These are phyloP conservation scores for Amblyteles armatorius DNA, from an alignment of 2,888 invertebrate species.

Conservation along the genomic window DNA sequence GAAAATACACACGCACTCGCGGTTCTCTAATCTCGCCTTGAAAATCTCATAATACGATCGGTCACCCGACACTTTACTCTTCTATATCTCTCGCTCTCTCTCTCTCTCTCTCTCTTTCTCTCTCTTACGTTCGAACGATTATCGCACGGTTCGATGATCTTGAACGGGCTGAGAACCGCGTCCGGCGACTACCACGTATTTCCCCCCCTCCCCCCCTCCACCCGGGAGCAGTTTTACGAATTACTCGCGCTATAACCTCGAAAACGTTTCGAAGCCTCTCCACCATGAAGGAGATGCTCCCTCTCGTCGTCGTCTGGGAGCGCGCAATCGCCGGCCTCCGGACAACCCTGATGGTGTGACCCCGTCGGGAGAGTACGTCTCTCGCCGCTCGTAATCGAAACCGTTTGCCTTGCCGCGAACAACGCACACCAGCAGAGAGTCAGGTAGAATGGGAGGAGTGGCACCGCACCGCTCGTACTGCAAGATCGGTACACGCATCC, in stretches of 20 bases:
- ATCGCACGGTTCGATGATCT: constrained; percentile 7
- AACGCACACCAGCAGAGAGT: background rate
- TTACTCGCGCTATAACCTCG: constrained; percentile 58
- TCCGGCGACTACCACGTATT: constrained; percentile 9
- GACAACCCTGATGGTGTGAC: constrained; percentile 49
- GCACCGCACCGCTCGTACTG: constrained; percentile 12
- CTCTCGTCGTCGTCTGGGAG: background rate
- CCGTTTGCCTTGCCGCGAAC: background rate
- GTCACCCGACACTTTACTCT: constrained; percentile 21
- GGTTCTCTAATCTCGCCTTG: constrained; percentile 32
- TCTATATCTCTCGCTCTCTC: background rate
- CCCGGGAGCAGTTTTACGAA: constrained; percentile 14
- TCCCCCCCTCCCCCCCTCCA: background rate
- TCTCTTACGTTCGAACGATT: constrained; percentile 9
- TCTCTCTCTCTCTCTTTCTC: background rate
- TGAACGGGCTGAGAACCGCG: constrained; percentile 6
- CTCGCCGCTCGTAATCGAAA: constrained; percentile 37
- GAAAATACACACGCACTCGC: constrained; percentile 37
- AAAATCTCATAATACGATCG: constrained; percentile 52
- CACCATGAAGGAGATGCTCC: constrained; percentile 52
- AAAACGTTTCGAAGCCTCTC: constrained; percentile 69
- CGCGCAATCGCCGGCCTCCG: constrained; percentile 53
- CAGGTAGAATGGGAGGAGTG: constrained; percentile 5
- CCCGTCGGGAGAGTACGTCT: constrained; percentile 24
- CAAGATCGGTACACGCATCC: constrained; percentile 28